Evolutionary conservation across 2,888 invertebrate species (phyloP), one percentile per base, ranked within the genome.

Genomic region (Sphecodes monilicornis): DNA sequence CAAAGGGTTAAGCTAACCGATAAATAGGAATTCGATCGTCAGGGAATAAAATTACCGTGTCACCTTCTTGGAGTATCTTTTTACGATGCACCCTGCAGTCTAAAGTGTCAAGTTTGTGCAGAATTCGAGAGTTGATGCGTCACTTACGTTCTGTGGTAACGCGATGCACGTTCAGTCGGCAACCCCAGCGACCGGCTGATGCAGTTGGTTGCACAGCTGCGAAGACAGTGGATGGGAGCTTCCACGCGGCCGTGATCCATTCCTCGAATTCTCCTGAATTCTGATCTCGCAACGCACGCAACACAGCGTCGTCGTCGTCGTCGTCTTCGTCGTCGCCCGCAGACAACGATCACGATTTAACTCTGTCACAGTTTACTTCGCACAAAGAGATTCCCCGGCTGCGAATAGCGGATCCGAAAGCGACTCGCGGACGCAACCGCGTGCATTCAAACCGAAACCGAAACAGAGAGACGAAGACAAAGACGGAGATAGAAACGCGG

Each of bases 351-450:
- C 70, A 76, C 75, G 26, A 57, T 84, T 80, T 72, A 86, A 86
- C 79, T 78, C 73, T 79, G 83, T 83, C 83, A 73, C 84, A 70
- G 85, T 85, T 79, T 83, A 83, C 82, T 39, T 39, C 82, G 78
- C 46, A 82, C 84, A 84, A 84, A 84, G 82, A 77, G 82, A 66
- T 77, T 76, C 76, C 76, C 64, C 71, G 39, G 54, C 43, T n/a
- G 22, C 16, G 73, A 74, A 74, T 46, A 72, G 50, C 76, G 69
- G 57, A 54, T 50, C 60, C 70, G 16, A 36, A 36, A 81, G 29
- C 29, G 69, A 60, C 29, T 50, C n/a, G 73, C 66, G 70, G 60
- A 29, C 60, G 29, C 60, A 18, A 39, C 64, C 66, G 66, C 66
- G 66, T 29, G 70, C 68, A 26, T 32, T 36, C 66, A 11, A 36